A percentile compares a stretch with the other conserved stretches of the same genome.
These are phyloP conservation scores for Trimorus sp. DNA, from an alignment of 2,888 invertebrate species.

Conservation along the genomic window DNA sequence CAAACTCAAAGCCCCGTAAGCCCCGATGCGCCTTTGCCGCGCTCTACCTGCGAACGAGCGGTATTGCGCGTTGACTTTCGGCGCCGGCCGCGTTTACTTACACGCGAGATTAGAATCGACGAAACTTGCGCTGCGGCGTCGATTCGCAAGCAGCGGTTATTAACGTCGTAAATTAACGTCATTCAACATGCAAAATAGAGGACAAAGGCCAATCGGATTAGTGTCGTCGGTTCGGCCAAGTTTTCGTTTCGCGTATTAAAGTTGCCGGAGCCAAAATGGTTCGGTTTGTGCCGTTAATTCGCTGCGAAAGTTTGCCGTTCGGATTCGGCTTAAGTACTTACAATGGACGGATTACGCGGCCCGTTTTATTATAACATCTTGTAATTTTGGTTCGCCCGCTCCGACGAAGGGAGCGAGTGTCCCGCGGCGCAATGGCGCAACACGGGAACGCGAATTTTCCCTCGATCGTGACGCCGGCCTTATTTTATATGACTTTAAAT, in stretches of 20 bases:
- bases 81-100: constrained; percentile 46
- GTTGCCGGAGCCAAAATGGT: constrained; percentile 24
- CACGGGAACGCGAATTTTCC: neutral
- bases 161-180: constrained; percentile 26
- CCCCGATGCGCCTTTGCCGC: constrained; percentile 19
- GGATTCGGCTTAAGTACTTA: constrained; percentile 29
- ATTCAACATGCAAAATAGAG: constrained; percentile 22
- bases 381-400: constrained; percentile 10
- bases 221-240: constrained; percentile 18
- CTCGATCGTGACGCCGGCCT: neutral
- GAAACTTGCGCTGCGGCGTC: constrained; percentile 26
- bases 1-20: constrained; percentile 45
- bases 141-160: too few species aligned
- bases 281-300: constrained; percentile 26
- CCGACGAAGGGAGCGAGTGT: neutral
- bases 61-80: constrained; percentile 39
- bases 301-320: constrained; percentile 12
- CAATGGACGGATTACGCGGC: constrained; percentile 17
- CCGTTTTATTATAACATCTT: constrained; percentile 20
- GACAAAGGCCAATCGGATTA: constrained; percentile 45
- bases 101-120: constrained; percentile 45
- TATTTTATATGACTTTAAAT: constrained; percentile 36
- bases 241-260: constrained; percentile 35
- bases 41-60: constrained; percentile 22
- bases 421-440: neutral